Evolutionary conservation across 2,888 invertebrate species (phyloP), one percentile per base, ranked within the genome.

Genomic region (Sphecodes monilicornis): DNA sequence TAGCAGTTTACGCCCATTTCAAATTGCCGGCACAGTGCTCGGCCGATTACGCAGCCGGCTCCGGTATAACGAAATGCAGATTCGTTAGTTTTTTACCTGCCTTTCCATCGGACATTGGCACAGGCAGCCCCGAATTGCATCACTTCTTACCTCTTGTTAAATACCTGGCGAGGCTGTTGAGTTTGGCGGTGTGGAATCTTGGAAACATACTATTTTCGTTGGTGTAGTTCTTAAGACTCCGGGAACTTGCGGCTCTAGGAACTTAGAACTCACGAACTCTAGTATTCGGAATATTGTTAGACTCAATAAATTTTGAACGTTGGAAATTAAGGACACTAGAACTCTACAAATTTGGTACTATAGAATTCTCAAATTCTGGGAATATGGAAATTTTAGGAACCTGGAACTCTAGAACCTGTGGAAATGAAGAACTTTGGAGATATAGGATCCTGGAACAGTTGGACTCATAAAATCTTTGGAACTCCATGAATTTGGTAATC

Each of bases 1-100:
- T 90, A 91, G 90, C 91, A 86, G 90, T 90, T 90, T 90, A 91
- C 92, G 92, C 91, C 91, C 92, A 93, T 93, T 87, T 92, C 89
- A 93, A 93, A 93, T 93, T 93, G 90, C 92, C 90, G 93, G 90
- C 90, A 92, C 91, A 66, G 79, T 69, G 69, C 74, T 70, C 70
- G 36, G 54, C 36, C 66, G 87, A 88, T 90, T 90, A 88, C 89
- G 90, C 84, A 86, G 86, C 79, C 83, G 78, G 18, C 74, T 82
- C n/a, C 80, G 80, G 64, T 32, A 88, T 82, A 80, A 88, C 87
- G 90, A 90, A 90, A 90, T 90, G 86, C 88, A 89, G 89, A 88
- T 89, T 88, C 83, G 57, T 76, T 76, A 83, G 22, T 83, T 86
- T 85, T 82, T 88, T 72, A 13, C 75, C 50, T 71, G 26, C 70